Base-by-base conservation (phyloP, 2,113 vertebrate species). In the Meles meles region DNA sequence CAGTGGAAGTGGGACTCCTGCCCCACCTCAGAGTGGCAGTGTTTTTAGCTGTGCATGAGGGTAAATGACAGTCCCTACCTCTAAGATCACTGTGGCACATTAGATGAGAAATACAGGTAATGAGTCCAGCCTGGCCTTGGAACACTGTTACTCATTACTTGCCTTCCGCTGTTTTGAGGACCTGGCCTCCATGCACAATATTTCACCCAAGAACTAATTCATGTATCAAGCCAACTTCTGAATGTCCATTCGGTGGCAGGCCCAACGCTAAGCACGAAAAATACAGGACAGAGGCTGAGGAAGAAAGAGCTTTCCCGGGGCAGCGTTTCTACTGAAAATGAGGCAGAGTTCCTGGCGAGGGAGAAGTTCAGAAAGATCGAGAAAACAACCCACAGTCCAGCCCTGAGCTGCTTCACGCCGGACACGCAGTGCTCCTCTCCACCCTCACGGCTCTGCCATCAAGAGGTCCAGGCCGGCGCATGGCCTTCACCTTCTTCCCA, bases 31-130 rank as follows among this genome's bases (percentile, higher is more conserved):
- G 79, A 67, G 23, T 27, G 37, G 20, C 11, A 42, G 17, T n/a
- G 21, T 17, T 61, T 49, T 82, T n/a, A 39, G 57, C 23, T n/a
- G 37, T n/a, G 81, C 39, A 42, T 1, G 1, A 17, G 29, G 20
- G 31, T 55, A 7, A 92, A 12, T 18, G 25, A 34, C 34, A 25
- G 37, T 52, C 17, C 4, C 49, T 57, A 5, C 47, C 25, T 90
- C 2, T 44, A 2, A 59, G 37, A 57, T 69, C 69, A 69, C 2
- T 29, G 14, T 0, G 47, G n/a, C 31, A 11, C 2, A 10, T 27
- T n/a, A 63, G n/a, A 7, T 69, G 34, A 93, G 74, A 31, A 42
- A 77, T 34, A 25, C 5, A 74, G 20, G 44, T 1, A 17, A 63
- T 3, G 20, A 63, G 49, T 25, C 11, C 4, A 59, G 79, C 14